phyloP scores from a whole-genome alignment of 2,888 invertebrate genomes.

The Cheilosia scutellata region DNA sequence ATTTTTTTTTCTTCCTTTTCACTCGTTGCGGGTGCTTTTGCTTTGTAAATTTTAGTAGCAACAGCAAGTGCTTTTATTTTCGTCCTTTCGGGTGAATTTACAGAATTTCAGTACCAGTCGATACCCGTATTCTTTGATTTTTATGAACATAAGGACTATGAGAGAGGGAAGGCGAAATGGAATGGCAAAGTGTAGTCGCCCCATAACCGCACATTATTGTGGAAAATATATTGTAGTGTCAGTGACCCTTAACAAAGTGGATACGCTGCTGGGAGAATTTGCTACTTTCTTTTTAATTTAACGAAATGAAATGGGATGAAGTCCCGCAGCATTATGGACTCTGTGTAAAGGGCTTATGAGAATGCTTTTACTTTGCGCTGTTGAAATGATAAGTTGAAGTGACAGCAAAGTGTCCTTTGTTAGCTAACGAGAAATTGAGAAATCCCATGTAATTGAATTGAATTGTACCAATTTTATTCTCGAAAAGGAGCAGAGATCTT shows the following conservation, averaged over 20 bases:
- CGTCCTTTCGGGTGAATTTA: conserved; percentile 53
- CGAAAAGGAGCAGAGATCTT: not conserved
- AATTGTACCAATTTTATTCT: conserved; percentile 30
- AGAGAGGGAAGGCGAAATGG: not conserved
- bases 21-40: conserved; percentile 15
- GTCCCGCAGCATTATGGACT: conserved; percentile 42
- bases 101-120: conserved; percentile 35
- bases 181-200: conserved; percentile 17
- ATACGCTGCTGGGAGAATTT: conserved; percentile 14
- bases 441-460: conserved; percentile 54
- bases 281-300: conserved; percentile 30
- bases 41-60: conserved; percentile 49
- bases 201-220: conserved; percentile 65
- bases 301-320: conserved; percentile 54
- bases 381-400: conserved; percentile 41
- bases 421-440: not conserved
- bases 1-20: conserved; percentile 43
- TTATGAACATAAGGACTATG: conserved; percentile 21
- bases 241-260: conserved; percentile 51
- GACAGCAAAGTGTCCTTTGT: conserved; percentile 47
- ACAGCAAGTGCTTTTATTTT: conserved; percentile 65
- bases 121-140: conserved; percentile 44
- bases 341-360: conserved; percentile 39
- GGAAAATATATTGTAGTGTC: conserved; percentile 41
- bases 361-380: conserved; percentile 4